These are phyloP conservation scores for Coranthus polyacanthus DNA, from an alignment of 2,797 vertebrate genomes.

Conservation along the genomic window DNA sequence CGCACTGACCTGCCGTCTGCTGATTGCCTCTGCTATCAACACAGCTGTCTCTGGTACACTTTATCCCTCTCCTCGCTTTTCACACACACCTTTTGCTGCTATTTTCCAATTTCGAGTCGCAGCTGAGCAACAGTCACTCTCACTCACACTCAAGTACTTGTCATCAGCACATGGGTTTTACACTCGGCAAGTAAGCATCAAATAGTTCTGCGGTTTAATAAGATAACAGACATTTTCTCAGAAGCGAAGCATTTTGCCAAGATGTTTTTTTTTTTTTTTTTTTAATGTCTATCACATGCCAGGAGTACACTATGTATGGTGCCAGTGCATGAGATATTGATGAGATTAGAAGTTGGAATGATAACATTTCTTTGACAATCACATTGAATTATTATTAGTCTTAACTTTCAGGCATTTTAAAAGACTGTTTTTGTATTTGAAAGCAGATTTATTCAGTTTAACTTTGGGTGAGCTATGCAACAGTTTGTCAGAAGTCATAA, in stretches of 20 bases:
- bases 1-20: slow-evolving; percentile 58
- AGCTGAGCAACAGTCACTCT: slow-evolving; percentile 26
- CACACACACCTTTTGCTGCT: slow-evolving; percentile 45
- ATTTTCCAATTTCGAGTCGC: slow-evolving; percentile 34
- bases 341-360: slow-evolving; percentile 21
- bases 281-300: slow-evolving; percentile 5
- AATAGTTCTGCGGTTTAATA: slow-evolving; percentile 44
- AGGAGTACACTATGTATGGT: slow-evolving; percentile 21
- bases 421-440: slow-evolving; percentile 34
- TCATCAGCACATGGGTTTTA: slow-evolving; percentile 43
- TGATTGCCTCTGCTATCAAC: slow-evolving; percentile 48
- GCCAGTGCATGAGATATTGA: slow-evolving; percentile 21
- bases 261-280: slow-evolving; percentile 16
- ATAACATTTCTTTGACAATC: slow-evolving; percentile 9
- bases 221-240: slow-evolving; percentile 43
- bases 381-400: neutral
- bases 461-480: neutral
- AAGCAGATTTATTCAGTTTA: slow-evolving; percentile 13
- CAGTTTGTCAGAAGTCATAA: slow-evolving; percentile 2
- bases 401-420: slow-evolving; percentile 6
- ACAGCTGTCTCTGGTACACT: slow-evolving; percentile 46
- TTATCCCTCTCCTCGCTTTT: slow-evolving; percentile 37
- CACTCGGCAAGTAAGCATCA: slow-evolving; percentile 35
- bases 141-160: slow-evolving; percentile 39
- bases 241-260: slow-evolving; percentile 26